These are phyloP conservation scores for Paradisaea rubra DNA, from an alignment of 2,113 vertebrate species.

Conservation along the genomic window DNA sequence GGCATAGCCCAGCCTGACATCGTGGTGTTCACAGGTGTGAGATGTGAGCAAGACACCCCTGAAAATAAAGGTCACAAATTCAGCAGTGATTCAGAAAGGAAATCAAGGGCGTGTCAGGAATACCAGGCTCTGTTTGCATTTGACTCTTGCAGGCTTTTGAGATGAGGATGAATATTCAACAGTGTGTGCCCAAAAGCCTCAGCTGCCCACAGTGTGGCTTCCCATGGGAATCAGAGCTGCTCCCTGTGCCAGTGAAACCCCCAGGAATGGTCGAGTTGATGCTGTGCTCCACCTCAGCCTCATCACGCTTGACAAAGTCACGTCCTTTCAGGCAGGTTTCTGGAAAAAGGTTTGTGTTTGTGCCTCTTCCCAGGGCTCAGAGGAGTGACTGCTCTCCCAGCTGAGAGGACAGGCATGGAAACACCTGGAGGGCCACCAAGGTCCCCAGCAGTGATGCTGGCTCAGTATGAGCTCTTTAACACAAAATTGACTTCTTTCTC, in stretches of 20 bases:
- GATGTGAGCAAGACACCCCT: not conserved
- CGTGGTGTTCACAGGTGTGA: not conserved
- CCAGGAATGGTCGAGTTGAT: accelerated
- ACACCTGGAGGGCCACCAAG: not conserved
- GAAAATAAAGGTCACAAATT: not conserved
- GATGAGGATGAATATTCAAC: not conserved
- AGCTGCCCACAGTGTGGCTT: not conserved
- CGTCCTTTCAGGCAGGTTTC: not conserved
- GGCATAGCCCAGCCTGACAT: not conserved
- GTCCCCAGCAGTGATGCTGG: not conserved
- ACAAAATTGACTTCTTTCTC: not conserved
- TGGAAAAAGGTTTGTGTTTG: not conserved
- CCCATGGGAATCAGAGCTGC: not conserved
- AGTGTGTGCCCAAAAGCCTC: accelerated
- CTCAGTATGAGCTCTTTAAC: accelerated
- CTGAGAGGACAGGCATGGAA: not conserved
- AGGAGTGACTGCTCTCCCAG: not conserved
- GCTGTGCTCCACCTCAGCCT: not conserved
- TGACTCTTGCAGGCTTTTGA: not conserved
- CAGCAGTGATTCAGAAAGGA: not conserved
- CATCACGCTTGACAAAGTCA: accelerated
- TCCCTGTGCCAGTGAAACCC: not conserved
- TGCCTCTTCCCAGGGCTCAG: not conserved
- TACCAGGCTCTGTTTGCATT: not conserved
- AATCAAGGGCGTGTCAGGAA: accelerated